Evolutionary conservation across 2,797 vertebrate species (phyloP), one percentile per base, ranked within the genome.

Genomic region (Naso thynnoides): DNA sequence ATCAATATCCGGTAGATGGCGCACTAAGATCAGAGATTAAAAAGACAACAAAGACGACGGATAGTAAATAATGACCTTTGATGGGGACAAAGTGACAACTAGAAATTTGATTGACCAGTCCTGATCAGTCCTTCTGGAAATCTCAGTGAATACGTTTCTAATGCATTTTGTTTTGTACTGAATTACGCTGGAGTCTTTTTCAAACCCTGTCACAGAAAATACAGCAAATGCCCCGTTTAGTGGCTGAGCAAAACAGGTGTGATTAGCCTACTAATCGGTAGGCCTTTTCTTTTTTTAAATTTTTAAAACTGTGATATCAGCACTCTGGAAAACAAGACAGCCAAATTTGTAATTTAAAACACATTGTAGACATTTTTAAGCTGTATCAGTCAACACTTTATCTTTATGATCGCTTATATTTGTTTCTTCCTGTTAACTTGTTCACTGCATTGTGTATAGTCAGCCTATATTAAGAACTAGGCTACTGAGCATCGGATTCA

Each of bases 1-100:
- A 16, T 1, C 0, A 14, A 61, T 18, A 15, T 66, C 79, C 92
- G 31, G 13, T 73, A 94, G 93, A 91, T 91, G 91, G 89, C 81
- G 80, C 56, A 5, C 83, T 78, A 84, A 38, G 72, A 80, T 61
- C 75, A 81, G 31, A 27, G 16, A 83, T 81, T 27, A 19, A 45
- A 47, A 41, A 26, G 1, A 18, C 19, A n/a, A 5, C 13, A 19
- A 9, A 6, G 19, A 44, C 19, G 1, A 3, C 13, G 49, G 44
- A 53, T 41, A 8, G 38, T 50, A 59, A 55, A 21, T n/a, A 41
- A 52, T 18, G 23, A 7, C 21, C 18, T 60, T 14, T 59, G 44
- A 60, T 21, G 8, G 31, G 7, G 16, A 49, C 57, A 55, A 54
- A 59, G 18, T 48, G 24, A 59, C 65, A 73, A 36, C 18, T 27